Evolutionary conservation across 1,140 invertebrate species (phyloP).

Genomic region (Acromyrmex charruanus): DNA sequence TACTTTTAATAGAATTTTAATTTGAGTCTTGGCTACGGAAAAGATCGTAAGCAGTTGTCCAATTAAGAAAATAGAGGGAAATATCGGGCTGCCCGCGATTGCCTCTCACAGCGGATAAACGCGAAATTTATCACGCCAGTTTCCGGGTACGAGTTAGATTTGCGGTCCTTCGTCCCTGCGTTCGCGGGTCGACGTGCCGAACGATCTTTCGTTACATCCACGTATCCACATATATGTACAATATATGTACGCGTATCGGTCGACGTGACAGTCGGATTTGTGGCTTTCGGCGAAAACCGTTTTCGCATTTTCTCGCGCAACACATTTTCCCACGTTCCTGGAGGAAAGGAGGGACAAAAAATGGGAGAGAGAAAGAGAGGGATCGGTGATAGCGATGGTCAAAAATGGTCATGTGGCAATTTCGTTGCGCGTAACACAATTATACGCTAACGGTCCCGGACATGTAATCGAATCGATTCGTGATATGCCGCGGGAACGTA

Average conservation of each 20-base stretch:
- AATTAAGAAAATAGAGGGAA: constrained; percentile 37
- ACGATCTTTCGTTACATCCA: constrained; percentile 39
- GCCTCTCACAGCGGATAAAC: constrained; percentile 31
- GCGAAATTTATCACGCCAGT: constrained; percentile 44
- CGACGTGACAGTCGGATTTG: constrained; percentile 66
- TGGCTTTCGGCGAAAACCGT: constrained; percentile 67
- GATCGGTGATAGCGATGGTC: not conserved
- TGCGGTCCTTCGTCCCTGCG: constrained; percentile 46
- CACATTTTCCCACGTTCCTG: constrained; percentile 25
- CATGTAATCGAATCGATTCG: constrained; percentile 48
- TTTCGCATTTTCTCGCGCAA: constrained; percentile 43
- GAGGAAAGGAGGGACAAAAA: not conserved
- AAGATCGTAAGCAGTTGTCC: constrained; percentile 30
- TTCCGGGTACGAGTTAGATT: constrained; percentile 40
- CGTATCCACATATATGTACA: not conserved
- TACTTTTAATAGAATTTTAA: constrained; percentile 25
- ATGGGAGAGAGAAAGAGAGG: not conserved
- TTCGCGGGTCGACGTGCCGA: constrained; percentile 41
- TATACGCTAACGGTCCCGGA: constrained; percentile 34
- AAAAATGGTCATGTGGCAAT: constrained; percentile 35
- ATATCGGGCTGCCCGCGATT: constrained; percentile 25
- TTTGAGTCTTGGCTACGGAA: not conserved
- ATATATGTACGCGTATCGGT: not conserved
- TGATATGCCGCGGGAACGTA: constrained; percentile 8
- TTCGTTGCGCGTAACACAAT: constrained; percentile 53